Percentiles rank a stretch among this genome's conserved stretches.
phyloP scores from a whole-genome alignment of 2,888 invertebrate genomes.

The Patella pellucida region DNA sequence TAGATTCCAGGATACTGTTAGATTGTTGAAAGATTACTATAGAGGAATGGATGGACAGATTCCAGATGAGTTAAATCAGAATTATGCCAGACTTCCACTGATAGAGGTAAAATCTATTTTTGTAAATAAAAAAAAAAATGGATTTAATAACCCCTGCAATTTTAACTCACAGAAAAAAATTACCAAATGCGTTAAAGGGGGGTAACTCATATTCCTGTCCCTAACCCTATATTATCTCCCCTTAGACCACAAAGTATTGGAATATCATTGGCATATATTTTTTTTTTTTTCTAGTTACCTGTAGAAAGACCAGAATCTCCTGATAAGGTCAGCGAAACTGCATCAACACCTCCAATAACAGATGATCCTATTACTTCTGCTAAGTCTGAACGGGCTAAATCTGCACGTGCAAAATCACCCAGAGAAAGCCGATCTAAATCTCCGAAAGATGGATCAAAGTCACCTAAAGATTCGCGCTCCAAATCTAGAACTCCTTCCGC shows the following conservation, averaged over 20 bases:
- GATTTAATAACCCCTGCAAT: too few relatives aligned
- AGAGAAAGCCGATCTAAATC: constrained; percentile 34
- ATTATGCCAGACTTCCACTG: constrained; percentile 66
- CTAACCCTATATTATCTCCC: not conserved
- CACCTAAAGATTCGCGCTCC: constrained; percentile 42
- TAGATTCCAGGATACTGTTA: constrained; percentile 68
- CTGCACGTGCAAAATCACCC: constrained; percentile 45
- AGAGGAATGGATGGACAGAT: constrained; percentile 69
- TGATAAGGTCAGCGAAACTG: constrained; percentile 45
- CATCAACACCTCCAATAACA: constrained; percentile 42
- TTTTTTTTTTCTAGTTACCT: constrained; percentile 44
- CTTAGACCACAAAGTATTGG: not conserved
- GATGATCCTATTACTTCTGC: constrained; percentile 46
- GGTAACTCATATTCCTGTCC: not conserved
- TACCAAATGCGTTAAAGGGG: too few relatives aligned
- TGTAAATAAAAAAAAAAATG: too few relatives aligned
- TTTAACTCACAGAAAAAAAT: too few relatives aligned
- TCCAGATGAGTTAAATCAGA: constrained; percentile 63
- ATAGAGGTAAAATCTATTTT: constrained; percentile 60
- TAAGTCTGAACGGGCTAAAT: constrained; percentile 49
- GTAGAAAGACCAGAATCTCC: constrained; percentile 55
- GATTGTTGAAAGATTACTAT: constrained; percentile 70
- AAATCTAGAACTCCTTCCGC: constrained; percentile 61
- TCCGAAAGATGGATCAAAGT: constrained; percentile 42
- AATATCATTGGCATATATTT: not conserved